Percentiles rank a stretch among this genome's conserved stretches.
Evolutionary conservation across 2,113 vertebrate species (phyloP).

Genomic region (Ammodytes marinus): DNA sequence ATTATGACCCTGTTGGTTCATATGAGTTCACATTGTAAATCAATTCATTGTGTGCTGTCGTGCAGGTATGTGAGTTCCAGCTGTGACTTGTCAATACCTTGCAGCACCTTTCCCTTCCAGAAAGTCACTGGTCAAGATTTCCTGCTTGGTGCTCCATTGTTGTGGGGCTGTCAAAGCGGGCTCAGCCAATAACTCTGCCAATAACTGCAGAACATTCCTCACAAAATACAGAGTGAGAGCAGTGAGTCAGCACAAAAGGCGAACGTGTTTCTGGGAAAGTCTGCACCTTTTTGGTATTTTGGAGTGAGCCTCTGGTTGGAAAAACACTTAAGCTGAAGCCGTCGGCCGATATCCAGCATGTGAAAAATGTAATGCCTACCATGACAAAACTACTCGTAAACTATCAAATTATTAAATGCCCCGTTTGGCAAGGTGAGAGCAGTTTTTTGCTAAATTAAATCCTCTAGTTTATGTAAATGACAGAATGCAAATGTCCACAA

Average conservation of each 20-base stretch:
- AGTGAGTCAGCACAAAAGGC: conserved; percentile 55
- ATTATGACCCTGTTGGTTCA: conserved; percentile 8
- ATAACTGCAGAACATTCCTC: conserved; percentile 49
- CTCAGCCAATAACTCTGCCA: neutral
- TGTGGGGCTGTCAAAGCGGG: conserved; percentile 24
- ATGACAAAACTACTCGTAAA: conserved; percentile 5
- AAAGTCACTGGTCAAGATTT: neutral
- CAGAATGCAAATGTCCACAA: neutral
- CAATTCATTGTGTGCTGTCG: neutral
- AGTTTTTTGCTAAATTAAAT: conserved; percentile 21
- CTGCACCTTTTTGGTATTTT: conserved; percentile 55
- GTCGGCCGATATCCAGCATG: conserved; percentile 33
- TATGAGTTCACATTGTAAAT: neutral
- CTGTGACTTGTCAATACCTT: neutral
- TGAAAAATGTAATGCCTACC: conserved; percentile 35
- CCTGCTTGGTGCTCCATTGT: neutral
- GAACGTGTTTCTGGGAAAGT: conserved; percentile 56
- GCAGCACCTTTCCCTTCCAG: neutral
- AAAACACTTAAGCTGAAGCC: conserved; percentile 55
- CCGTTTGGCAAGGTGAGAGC: conserved; percentile 15
- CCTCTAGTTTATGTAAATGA: neutral
- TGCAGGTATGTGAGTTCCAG: conserved; percentile 2
- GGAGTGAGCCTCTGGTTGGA: conserved; percentile 49
- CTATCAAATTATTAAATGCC: neutral
- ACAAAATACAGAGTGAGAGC: conserved; percentile 27